Evolutionary conservation across 2,797 vertebrate species (phyloP), one percentile per base, ranked within the genome.

Genomic region (Buceros bicornis): DNA sequence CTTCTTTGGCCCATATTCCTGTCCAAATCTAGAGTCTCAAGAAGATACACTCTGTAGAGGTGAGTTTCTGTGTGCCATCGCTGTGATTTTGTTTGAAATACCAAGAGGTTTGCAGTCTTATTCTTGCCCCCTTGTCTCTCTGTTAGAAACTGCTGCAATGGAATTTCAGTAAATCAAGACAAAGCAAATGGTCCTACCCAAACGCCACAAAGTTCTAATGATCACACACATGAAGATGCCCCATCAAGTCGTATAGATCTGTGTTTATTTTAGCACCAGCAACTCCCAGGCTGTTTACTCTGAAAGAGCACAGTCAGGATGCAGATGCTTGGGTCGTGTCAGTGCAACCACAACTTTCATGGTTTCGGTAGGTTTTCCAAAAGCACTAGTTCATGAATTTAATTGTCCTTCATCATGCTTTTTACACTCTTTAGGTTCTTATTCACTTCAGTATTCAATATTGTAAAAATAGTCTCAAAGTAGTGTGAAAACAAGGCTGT

Each of bases 181-280:
- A 62, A 62, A 16, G 14, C 8, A 69, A 45, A 50, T 5, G 1
- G 4, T 43, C 10, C 69, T 67, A 28, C 22, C 16, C 25, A 71
- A 33, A 77, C 3, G 50, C n/a, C 8, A 43, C 2, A 0, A 1
- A 28, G 20, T 71, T 86, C 20, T 37, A 61, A 22, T 4, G 15
- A 33, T 17, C 12, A 11, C 8, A 65, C 7, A n/a, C 13, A 76
- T 7, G 37, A 77, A 80, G 40, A 70, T 18, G 7, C 14, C n/a
- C 12, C 19, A 60, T 48, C 31, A 69, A 42, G 74, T 29, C 1
- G 0, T 6, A 61, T 7, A 9, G 29, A 82, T 48, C 40, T 4
- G 1, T 24, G 19, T 8, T 83, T 33, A 48, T 73, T 89, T 79
- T 24, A 70, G 51, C 20, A 72, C 13, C 26, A 69, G 72, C 35